Percentiles rank a stretch among this genome's conserved stretches.
phyloP scores from a whole-genome alignment of 2,113 vertebrate genomes.

The Lathamus discolor region DNA sequence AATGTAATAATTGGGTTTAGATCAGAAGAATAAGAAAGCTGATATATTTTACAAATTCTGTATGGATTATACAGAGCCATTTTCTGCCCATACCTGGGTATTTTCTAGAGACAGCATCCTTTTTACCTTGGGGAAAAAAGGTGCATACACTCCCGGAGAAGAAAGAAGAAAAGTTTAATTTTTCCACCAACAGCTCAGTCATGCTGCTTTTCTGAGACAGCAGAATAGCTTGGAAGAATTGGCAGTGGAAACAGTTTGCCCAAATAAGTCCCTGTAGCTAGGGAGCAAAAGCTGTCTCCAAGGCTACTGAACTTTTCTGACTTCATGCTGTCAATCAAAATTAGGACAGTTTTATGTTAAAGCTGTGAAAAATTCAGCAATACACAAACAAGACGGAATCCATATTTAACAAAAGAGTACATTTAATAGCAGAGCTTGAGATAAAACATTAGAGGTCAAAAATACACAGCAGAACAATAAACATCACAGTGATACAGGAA shows the following conservation, averaged over 20 bases:
- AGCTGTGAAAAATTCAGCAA: neutral
- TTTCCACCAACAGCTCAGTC: neutral
- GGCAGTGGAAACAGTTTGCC: neutral
- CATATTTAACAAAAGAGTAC: neutral
- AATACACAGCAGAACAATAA: slow-evolving; percentile 74
- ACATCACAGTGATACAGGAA: slow-evolving; percentile 62
- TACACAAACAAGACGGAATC: neutral
- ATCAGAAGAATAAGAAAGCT: neutral
- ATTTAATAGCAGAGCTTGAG: slow-evolving; percentile 32
- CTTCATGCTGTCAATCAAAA: neutral
- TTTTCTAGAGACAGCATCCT: neutral
- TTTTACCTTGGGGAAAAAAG: neutral
- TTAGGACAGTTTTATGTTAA: neutral
- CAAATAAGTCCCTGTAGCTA: neutral
- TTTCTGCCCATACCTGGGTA: neutral
- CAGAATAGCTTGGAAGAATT: neutral
- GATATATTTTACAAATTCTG: neutral
- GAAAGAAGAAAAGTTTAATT: neutral
- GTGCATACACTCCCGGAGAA: neutral
- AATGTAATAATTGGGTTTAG: neutral
- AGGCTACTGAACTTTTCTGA: neutral
- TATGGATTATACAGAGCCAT: neutral
- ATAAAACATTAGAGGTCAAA: slow-evolving; percentile 73
- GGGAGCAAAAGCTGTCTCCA: neutral
- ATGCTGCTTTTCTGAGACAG: neutral